Percentiles rank a stretch among this genome's conserved stretches.
phyloP scores from a whole-genome alignment of 1,140 invertebrate species.

The Octopus sinensis region DNA sequence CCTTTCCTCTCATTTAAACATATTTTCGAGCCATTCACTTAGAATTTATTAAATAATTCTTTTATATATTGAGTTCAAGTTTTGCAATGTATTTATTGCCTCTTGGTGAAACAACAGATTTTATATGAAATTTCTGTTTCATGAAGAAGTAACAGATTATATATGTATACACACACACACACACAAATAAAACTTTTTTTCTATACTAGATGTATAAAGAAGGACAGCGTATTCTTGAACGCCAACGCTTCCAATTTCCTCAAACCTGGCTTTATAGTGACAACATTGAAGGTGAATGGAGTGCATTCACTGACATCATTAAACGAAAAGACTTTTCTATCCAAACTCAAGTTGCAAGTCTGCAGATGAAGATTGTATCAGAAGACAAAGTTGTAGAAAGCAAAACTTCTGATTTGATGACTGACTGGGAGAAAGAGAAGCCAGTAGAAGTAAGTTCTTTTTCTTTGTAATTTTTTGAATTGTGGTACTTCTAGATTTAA shows the following conservation, averaged over 20 bases:
- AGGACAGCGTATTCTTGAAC: conserved; percentile 93
- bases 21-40: no score
- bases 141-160: no score
- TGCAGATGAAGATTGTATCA: conserved; percentile 99
- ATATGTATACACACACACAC: no score
- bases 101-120: no score
- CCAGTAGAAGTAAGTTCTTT: conserved; percentile 72
- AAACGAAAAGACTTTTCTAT: conserved; percentile 96
- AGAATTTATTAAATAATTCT: no score
- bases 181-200: neutral
- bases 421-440: conserved; percentile 95
- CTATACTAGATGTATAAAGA: conserved; percentile 67
- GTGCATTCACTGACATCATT: conserved; percentile 98
- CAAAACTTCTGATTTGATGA: conserved; percentile 86
- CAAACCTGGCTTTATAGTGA: conserved; percentile 96
- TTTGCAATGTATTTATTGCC: neutral
- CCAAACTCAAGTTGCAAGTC: conserved; percentile 90
- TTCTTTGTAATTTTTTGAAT: neutral
- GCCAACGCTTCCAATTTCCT: conserved; percentile 97
- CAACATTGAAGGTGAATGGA: conserved; percentile 99
- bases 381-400: conserved; percentile 97
- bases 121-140: no score
- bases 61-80: neutral
- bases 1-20: no score
- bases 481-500: no score